Base-by-base conservation (phyloP, 1,140 invertebrate species). In the Neodiprion lecontei region DNA sequence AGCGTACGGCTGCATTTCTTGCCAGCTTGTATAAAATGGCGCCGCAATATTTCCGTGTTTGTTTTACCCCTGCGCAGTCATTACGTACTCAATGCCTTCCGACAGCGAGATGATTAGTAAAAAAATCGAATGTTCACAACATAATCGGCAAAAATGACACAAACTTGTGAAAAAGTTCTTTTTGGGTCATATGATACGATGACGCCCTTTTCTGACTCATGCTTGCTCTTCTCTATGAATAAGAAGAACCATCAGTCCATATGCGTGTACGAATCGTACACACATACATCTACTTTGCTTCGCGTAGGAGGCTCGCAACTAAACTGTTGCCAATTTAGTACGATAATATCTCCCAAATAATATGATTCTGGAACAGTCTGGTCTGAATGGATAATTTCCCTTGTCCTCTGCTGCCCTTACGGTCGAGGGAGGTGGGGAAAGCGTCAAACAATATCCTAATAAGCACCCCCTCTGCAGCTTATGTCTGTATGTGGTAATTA, bases 11-110 rank as follows among this genome's bases (percentile, higher is more conserved):
- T 81, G 77, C 78, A 77, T 79, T 78, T 70, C 72, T 73, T 74
- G 72, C 76, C 75, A 82, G 69, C 76, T 76, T 79, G 80, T 74
- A 72, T 78, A 83, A 83, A 78, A 85, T 85, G 82, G 80, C 82
- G 77, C 72, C 69, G 78, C 77, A 74, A 78, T 75, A 48, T n/a
- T 23, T 28, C 9, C 66, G 67, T 69, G 8, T 48, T 74, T 69
- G 9, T 61, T 61, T 61, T 61, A 14, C 11, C n/a, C 53, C 53
- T 14, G 53, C 53, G 9, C 53, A 61, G 28, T 40, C 28, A 40
- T 40, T 40, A 40, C 28, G 28, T 40, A 40, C 28, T 40, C 28
- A 40, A 40, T 61, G 67, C 67, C 67, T 12, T 69, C 67, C 67
- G 23, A 69, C 67, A 69, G 67, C 67, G 67, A 69, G 67, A 12